Base-by-base conservation (phyloP, 2,113 vertebrate species). In the Phainopepla nitens region DNA sequence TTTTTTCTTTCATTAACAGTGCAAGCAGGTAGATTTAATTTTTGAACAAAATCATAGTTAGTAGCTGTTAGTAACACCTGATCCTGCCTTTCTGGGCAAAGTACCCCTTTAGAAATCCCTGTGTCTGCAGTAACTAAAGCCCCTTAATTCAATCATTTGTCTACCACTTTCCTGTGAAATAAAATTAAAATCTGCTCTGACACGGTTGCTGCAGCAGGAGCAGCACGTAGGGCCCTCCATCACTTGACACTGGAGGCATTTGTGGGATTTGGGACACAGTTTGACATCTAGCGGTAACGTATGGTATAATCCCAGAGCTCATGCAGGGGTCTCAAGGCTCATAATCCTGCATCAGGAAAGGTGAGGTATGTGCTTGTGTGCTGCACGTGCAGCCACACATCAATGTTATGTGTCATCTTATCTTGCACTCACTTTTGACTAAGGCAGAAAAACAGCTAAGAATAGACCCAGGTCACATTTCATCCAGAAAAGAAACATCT, bases 271-370 rank as follows among this genome's bases (percentile, higher is more conserved):
- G 97, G 89, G 96, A 50, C 87, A 25, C 58, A 96, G 96, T 65
- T 97, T 93, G 97, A 97, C 97, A 97, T 95, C 97, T 97, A 97
- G 96, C 96, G 97, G 97, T 45, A 89, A 77, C 2, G 21, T 6
- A 31, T 42, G 94, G 96, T 49, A 97, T 90, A 56, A 87, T 39
- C 80, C 35, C 79, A 92, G 71, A 41, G 65, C 49, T 71, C 57
- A 1, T 7, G 9, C 29, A 3, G 4, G 6, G 44, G 23, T 58
- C 12, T 29, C 33, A 11, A 51, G 33, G 77, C 60, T 66, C 82
- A 24, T 24, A 9, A 2, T 9, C 23, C 24, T 3, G 3, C n/a
- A 3, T 6, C 22, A 16, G 60, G 16, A 29, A 36, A 44, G 1
- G 6, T 9, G 79, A 21, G 35, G 33, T 6, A 8, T 5, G 4